Conservation (phyloP, 2,797 vertebrate species). For the Poeciliopsis presidionis region DNA sequence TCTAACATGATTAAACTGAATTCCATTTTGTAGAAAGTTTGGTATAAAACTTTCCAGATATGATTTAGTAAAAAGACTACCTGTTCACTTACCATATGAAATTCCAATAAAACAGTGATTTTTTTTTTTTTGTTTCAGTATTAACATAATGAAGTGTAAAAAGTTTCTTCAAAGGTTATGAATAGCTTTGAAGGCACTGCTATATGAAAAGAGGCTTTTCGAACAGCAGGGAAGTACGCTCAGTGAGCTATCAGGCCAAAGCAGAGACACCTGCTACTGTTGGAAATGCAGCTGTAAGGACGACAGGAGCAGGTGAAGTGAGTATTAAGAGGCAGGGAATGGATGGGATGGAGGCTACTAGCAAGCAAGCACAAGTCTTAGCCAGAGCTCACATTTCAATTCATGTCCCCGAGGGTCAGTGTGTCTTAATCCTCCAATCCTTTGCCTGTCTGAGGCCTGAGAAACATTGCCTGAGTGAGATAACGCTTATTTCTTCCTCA, state of each 20-base stretch:
- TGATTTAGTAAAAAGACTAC: background rate
- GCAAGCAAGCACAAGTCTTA: conserved; percentile 51
- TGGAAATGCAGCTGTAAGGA: conserved; percentile 40
- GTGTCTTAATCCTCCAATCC: conserved; percentile 71
- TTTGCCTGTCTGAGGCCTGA: conserved; percentile 58
- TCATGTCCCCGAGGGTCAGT: conserved; percentile 72
- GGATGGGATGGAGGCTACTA: conserved; percentile 38
- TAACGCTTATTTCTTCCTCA: conserved; percentile 61
- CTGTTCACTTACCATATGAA: background rate
- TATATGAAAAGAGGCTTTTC: conserved; percentile 46
- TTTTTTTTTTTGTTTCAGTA: background rate
- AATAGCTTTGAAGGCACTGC: background rate
- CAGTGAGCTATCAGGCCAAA: conserved; percentile 53
- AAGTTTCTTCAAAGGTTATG: background rate
- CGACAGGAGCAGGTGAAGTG: conserved; percentile 27
- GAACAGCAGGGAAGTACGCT: conserved; percentile 36
- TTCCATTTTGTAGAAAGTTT: background rate
- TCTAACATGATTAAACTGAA: background rate
- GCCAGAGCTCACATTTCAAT: conserved; percentile 71
- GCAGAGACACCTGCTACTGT: conserved; percentile 53
- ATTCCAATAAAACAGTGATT: background rate
- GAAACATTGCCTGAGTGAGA: conserved; percentile 66
- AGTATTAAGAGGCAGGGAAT: conserved; percentile 59
- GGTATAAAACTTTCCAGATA: background rate
- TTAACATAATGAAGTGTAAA: background rate